Base-by-base conservation (phyloP, 2,113 vertebrate genomes). In the Lipophrys pholis region DNA sequence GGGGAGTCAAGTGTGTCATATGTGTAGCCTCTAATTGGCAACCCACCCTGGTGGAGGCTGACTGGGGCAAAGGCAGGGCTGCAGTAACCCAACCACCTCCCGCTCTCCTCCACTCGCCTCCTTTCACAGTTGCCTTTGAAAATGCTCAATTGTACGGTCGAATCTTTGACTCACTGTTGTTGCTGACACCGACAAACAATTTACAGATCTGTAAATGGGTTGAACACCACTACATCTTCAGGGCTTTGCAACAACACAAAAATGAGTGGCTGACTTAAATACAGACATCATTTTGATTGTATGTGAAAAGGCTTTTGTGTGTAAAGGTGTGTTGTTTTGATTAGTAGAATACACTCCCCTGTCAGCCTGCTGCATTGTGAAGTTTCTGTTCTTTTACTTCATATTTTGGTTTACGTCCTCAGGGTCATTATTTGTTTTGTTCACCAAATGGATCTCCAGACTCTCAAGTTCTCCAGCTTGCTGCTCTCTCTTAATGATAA, bases 1-100 rank as follows among this genome's bases (percentile, higher is more conserved):
- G 78, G 83, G 85, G 85, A 92, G 91, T 92, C 91, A 91, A 92
- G 87, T 92, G 90, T 92, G 90, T 92, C 90, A 91, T 91, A 91
- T 81, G 86, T 91, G 91, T 90, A 87, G 87, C 68, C 89, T 92
- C 88, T 93, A 93, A 93, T 93, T 93, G 91, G 90, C 91, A 89
- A 85, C 81, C 83, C 73, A 86, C 81, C 84, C 72, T 58, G 77
- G 84, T 84, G 76, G 88, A 87, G 79, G 77, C 77, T 76, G 81
- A 84, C 71, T 73, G 72, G 85, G 73, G 83, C n/a, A 7, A 81
- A 78, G 64, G 75, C 72, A 78, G 69, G 87, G 76, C 85, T 58
- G 66, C 54, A 63, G 74, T 56, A 77, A 74, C 77, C 68, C 75
- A 51, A 50, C 52, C 78, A 69, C 77, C 82, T 59, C 73, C 68